Percentiles rank a stretch among this genome's conserved stretches.
Conservation (phyloP, 2,113 vertebrate species). For the Phalacrocorax brasilianus region DNA sequence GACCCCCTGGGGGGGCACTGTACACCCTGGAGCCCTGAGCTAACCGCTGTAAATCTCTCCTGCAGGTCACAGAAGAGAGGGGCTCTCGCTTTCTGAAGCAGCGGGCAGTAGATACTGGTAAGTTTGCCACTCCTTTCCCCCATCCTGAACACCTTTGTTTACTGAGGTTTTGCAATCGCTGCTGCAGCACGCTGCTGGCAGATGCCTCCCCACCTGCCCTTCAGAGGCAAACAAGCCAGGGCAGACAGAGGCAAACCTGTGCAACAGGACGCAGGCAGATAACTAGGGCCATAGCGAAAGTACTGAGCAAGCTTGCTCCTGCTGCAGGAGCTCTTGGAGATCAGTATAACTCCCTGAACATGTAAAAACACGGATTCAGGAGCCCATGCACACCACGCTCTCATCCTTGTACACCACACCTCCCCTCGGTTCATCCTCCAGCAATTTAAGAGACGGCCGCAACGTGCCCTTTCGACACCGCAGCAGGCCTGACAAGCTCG, state of each 20-base stretch:
- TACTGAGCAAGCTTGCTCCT: rapidly evolving
- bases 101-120: background rate
- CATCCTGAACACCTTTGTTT: background rate
- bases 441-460: background rate
- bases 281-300: rapidly evolving
- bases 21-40: background rate
- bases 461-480: rapidly evolving
- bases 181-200: background rate
- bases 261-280: background rate
- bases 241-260: background rate
- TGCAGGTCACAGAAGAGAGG: background rate
- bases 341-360: rapidly evolving
- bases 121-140: background rate
- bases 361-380: background rate
- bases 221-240: background rate
- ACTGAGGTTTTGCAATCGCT: rapidly evolving
- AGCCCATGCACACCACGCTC: rapidly evolving
- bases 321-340: background rate
- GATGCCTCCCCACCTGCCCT: background rate
- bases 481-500: background rate
- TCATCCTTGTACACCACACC: background rate
- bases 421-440: background rate
- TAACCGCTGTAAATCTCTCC: background rate
- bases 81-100: constrained; percentile 18
- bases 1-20: no score